Conservation (phyloP, 1,140 invertebrate species). For the Euura lappo region DNA sequence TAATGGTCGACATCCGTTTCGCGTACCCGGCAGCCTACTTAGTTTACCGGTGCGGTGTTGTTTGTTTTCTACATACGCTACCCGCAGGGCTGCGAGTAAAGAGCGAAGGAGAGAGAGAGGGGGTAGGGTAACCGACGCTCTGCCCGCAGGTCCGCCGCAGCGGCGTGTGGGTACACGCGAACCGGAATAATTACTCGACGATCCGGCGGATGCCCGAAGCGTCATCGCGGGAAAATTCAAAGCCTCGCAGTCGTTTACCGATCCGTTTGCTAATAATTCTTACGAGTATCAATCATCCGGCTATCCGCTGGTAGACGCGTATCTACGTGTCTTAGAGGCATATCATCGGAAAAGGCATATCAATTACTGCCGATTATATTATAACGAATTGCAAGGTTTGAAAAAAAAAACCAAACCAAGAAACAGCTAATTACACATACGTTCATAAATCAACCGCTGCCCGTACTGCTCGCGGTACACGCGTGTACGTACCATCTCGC, state of each 20-base stretch:
- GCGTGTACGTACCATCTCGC: too few relatives aligned
- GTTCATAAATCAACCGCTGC: conserved; percentile 48
- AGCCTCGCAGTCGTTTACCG: too few relatives aligned
- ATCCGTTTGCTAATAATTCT: too few relatives aligned
- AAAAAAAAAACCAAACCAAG: conserved; percentile 1
- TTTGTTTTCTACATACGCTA: background rate
- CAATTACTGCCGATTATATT: conserved; percentile 56
- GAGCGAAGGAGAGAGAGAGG: background rate
- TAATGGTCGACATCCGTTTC: background rate
- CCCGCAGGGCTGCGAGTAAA: background rate
- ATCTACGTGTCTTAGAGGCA: too few relatives aligned
- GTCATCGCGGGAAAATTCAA: too few relatives aligned
- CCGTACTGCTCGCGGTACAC: too few relatives aligned
- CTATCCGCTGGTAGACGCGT: too few relatives aligned
- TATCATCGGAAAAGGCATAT: conserved; percentile 43
- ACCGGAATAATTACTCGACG: background rate
- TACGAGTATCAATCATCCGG: too few relatives aligned
- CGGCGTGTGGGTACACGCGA: background rate
- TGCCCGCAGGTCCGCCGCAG: background rate
- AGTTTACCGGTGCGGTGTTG: too few relatives aligned
- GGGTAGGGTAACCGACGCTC: background rate
- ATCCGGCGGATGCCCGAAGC: background rate
- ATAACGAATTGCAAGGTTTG: conserved; percentile 51
- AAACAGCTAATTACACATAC: conserved; percentile 55
- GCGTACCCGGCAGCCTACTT: background rate